Percentiles rank a stretch among this genome's conserved stretches.
phyloP scores from a whole-genome alignment of 2,888 invertebrate genomes.

The Megaustenia siamemsis region DNA sequence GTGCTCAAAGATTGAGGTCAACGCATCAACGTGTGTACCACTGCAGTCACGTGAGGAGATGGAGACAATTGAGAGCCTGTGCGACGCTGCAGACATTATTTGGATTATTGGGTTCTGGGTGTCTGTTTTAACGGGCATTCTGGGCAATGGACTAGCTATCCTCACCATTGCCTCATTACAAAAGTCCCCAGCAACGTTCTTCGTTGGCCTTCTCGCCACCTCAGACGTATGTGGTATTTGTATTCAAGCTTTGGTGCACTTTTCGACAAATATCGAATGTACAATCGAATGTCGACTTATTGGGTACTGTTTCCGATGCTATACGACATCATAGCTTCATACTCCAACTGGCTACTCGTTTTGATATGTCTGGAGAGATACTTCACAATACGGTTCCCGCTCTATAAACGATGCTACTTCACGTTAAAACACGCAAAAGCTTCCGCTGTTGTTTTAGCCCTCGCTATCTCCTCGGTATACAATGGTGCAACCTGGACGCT shows the following conservation, averaged over 20 bases:
- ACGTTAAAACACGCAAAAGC: conserved; percentile 20
- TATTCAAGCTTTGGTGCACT: conserved; percentile 2
- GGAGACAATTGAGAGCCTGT: conserved; percentile 6
- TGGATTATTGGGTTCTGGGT: conserved; percentile 44
- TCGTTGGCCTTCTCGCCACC: conserved; percentile 33
- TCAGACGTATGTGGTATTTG: conserved; percentile 34
- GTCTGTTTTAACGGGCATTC: conserved; percentile 9
- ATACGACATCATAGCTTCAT: conserved; percentile 25
- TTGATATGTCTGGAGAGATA: conserved; percentile 44
- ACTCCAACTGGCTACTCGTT: conserved; percentile 49
- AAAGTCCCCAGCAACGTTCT: conserved; percentile 33
- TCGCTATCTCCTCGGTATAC: conserved; percentile 15
- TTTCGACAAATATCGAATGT: conserved; percentile 7
- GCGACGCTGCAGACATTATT: conserved; percentile 1
- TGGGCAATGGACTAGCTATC: conserved; percentile 37
- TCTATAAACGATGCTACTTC: conserved; percentile 39
- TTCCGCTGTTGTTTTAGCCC: not conserved
- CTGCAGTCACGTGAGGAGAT: conserved; percentile 26
- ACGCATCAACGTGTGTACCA: conserved; percentile 27
- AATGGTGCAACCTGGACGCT: conserved; percentile 8
- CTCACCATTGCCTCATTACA: conserved; percentile 40
- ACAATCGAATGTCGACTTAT: not conserved
- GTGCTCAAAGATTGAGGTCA: conserved; percentile 37
- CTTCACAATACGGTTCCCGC: conserved; percentile 40
- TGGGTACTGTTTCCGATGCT: conserved; percentile 38